phyloP scores from a whole-genome alignment of 1,140 invertebrate species.

The Dinoponera quadriceps region DNA sequence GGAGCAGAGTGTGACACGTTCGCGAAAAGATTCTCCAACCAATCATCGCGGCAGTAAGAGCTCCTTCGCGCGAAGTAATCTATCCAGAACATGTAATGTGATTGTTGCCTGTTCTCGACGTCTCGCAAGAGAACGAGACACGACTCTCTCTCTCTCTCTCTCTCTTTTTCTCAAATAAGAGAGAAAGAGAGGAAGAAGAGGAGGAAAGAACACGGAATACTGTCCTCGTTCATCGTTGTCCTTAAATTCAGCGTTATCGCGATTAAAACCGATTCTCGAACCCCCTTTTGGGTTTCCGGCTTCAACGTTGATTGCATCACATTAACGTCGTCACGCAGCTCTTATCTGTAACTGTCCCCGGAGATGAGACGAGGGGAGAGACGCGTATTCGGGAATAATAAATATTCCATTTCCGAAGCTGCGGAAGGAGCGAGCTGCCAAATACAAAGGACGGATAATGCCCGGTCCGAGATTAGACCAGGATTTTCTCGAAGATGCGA shows the following conservation, averaged over 20 bases:
- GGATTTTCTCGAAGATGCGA: not conserved
- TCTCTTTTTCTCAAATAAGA: no score
- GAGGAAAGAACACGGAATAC: not conserved
- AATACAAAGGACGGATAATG: not conserved
- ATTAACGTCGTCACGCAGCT: not conserved
- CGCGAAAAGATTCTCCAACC: slow-evolving; percentile 6
- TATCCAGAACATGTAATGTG: slow-evolving; percentile 9
- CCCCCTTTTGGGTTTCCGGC: not conserved
- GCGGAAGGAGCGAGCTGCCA: not conserved
- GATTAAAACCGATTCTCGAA: not conserved
- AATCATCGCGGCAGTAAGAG: slow-evolving; percentile 7
- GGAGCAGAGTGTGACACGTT: not conserved
- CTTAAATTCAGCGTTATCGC: slow-evolving; percentile 6
- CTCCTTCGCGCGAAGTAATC: not conserved
- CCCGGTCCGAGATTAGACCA: not conserved
- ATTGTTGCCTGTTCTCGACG: slow-evolving; percentile 24
- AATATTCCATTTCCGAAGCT: not conserved
- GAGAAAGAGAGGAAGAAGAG: no score
- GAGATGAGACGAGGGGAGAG: not conserved
- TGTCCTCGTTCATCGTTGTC: not conserved
- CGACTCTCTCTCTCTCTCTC: no score
- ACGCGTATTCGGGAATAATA: not conserved
- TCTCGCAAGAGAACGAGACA: not conserved
- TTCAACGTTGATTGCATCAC: not conserved
- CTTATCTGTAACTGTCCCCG: not conserved